phyloP scores from a whole-genome alignment of 2,797 vertebrate genomes.

The Melanotaenia maccullochi region DNA sequence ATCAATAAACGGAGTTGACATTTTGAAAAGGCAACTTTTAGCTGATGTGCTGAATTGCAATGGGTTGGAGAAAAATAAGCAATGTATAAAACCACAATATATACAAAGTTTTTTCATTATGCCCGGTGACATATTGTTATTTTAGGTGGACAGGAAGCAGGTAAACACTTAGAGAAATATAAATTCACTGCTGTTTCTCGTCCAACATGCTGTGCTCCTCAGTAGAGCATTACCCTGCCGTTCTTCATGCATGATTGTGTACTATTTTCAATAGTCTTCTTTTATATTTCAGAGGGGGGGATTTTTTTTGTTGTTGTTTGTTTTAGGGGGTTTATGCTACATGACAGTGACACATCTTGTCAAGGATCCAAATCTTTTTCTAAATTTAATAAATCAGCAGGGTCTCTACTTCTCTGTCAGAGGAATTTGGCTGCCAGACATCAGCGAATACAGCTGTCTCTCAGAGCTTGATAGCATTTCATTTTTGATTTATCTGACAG shows the following conservation, averaged over 20 bases:
- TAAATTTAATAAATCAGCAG: slow-evolving; percentile 40
- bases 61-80: slow-evolving; percentile 14
- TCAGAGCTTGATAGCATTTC: slow-evolving; percentile 53
- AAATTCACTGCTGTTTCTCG: neutral
- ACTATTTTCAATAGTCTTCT: slow-evolving; percentile 16
- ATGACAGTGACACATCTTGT: slow-evolving; percentile 26
- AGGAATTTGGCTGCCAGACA: slow-evolving; percentile 39
- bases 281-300: slow-evolving; percentile 11
- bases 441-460: slow-evolving; percentile 41
- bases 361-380: slow-evolving; percentile 43
- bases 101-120: neutral
- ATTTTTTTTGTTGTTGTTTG: neutral
- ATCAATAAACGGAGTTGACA: slow-evolving; percentile 55
- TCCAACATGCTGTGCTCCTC: neutral
- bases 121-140: neutral
- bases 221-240: slow-evolving; percentile 31
- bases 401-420: slow-evolving; percentile 33
- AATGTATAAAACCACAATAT: neutral
- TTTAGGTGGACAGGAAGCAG: slow-evolving; percentile 11
- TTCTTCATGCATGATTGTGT: slow-evolving; percentile 9
- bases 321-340: slow-evolving; percentile 27
- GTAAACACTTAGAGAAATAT: slow-evolving; percentile 5
- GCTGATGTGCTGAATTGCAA: slow-evolving; percentile 18
- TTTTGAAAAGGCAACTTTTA: slow-evolving; percentile 50
- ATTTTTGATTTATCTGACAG: slow-evolving; percentile 64